Evolutionary conservation across 1,140 invertebrate genomes (phyloP).

Genomic region (Lepidurus apus): DNA sequence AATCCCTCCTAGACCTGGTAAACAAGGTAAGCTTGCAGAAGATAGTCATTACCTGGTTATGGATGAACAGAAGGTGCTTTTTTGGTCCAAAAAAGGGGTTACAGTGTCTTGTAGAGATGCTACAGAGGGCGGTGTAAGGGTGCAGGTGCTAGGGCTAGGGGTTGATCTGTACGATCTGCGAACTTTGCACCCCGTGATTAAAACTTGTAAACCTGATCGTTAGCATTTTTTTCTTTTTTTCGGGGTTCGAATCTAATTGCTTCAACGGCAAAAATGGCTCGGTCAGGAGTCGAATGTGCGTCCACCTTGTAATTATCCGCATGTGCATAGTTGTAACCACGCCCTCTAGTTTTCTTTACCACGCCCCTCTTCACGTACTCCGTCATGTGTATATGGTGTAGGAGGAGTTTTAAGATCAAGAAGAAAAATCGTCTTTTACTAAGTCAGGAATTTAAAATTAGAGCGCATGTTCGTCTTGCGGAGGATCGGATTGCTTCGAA

Average conservation of each 20-base stretch:
- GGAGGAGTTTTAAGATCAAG: neutral
- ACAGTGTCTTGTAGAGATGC: neutral
- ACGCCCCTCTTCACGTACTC: neutral
- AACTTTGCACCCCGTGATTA: neutral
- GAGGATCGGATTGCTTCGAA: neutral
- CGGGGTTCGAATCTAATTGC: neutral
- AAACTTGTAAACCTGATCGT: slow-evolving; percentile 4
- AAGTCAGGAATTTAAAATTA: neutral
- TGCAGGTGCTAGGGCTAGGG: neutral
- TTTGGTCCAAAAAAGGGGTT: neutral
- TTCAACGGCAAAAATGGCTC: neutral
- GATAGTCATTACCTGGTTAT: slow-evolving; percentile 19
- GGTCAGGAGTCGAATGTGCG: neutral
- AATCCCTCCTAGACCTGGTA: neutral
- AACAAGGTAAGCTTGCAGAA: neutral
- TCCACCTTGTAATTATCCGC: neutral
- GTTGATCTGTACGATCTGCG: neutral
- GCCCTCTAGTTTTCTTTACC: neutral
- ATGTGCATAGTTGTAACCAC: neutral
- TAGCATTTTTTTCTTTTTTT: neutral
- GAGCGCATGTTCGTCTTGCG: neutral
- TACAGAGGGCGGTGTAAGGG: neutral
- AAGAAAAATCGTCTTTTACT: neutral
- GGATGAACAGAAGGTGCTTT: slow-evolving; percentile 12
- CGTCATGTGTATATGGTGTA: neutral